A percentile compares a stretch with the other conserved stretches of the same genome.
Evolutionary conservation across 30 jellyfish, hydroid and myxozoan genomes (phyloP).

Genomic region (Chrysaora quinquecirrha): DNA sequence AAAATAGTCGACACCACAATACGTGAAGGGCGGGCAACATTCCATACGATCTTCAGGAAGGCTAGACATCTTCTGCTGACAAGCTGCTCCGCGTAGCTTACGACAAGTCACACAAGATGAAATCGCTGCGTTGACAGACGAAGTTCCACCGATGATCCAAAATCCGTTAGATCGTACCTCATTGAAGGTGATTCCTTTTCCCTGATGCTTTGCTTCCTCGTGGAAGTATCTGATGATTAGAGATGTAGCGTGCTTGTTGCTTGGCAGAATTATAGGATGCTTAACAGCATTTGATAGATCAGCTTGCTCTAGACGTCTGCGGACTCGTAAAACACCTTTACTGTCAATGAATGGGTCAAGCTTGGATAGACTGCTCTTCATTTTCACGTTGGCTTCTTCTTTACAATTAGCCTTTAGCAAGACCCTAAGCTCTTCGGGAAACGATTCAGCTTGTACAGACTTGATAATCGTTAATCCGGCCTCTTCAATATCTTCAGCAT

Average conservation of each 20-base stretch:
- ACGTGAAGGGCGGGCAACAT: slow-evolving; percentile 52
- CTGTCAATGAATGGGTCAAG: slow-evolving; percentile 14
- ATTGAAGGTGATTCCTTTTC: slow-evolving; percentile 29
- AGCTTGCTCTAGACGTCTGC: slow-evolving; percentile 4
- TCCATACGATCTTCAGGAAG: slow-evolving; percentile 39
- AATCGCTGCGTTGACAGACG: slow-evolving; percentile 11
- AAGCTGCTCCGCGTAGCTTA: slow-evolving; percentile 27
- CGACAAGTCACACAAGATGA: slow-evolving; percentile 33
- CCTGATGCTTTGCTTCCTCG: slow-evolving; percentile 38
- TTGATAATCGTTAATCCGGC: slow-evolving; percentile 16
- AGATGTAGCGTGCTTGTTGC: background rate
- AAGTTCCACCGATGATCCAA: slow-evolving; percentile 28
- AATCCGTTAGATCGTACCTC: slow-evolving; percentile 23
- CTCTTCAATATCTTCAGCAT: slow-evolving; percentile 11
- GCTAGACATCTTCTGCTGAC: slow-evolving; percentile 41
- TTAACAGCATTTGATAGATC: slow-evolving; percentile 6
- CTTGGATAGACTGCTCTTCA: slow-evolving; percentile 15
- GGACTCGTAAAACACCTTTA: slow-evolving; percentile 12
- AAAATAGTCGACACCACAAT: slow-evolving; percentile 46
- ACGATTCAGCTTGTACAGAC: slow-evolving; percentile 17
- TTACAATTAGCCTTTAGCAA: slow-evolving; percentile 4
- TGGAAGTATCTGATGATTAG: slow-evolving; percentile 31
- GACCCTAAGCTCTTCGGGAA: slow-evolving; percentile 13
- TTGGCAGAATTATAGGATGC: slow-evolving; percentile 51
- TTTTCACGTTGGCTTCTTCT: slow-evolving; percentile 20